Evolutionary conservation across 2,888 invertebrate species (phyloP).

Genomic region (Drosophila subsilvestris): DNA sequence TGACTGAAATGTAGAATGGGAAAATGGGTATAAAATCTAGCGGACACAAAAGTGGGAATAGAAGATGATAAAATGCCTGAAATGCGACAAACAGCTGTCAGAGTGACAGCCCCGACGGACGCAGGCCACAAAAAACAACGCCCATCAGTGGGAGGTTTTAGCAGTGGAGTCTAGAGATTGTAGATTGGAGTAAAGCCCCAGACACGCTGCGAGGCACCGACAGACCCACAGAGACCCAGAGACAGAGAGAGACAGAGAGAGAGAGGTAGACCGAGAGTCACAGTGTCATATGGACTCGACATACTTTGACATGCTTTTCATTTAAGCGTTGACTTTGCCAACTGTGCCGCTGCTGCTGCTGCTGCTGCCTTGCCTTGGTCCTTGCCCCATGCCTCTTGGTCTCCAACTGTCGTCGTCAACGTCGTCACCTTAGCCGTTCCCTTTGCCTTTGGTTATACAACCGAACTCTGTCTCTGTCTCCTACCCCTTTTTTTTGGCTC

Average conservation of each 20-base stretch:
- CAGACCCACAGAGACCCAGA: not conserved
- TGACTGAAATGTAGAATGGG: constrained; percentile 16
- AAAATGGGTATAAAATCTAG: constrained; percentile 7
- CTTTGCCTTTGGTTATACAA: constrained; percentile 14
- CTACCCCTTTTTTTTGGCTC: constrained; percentile 46
- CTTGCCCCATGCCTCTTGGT: constrained; percentile 4
- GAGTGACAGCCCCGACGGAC: constrained; percentile 59
- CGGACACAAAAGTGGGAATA: constrained; percentile 38
- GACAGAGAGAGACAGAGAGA: constrained; percentile 11
- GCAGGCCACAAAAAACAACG: constrained; percentile 45
- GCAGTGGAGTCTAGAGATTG: constrained; percentile 14
- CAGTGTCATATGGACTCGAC: constrained; percentile 66
- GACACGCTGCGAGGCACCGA: constrained; percentile 1
- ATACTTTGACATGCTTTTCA: constrained; percentile 65
- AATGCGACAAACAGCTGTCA: constrained; percentile 77
- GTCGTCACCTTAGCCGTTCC: constrained; percentile 36
- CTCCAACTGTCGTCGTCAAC: constrained; percentile 14
- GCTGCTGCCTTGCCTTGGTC: constrained; percentile 15
- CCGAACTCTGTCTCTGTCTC: constrained; percentile 10
- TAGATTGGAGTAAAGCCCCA: constrained; percentile 17
- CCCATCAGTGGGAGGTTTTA: constrained; percentile 11
- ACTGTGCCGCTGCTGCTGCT: constrained; percentile 35
- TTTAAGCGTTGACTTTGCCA: constrained; percentile 65
- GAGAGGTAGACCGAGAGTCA: constrained; percentile 11
- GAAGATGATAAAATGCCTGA: constrained; percentile 68